Evolutionary conservation across 1,140 invertebrate species (phyloP), one percentile per base, ranked within the genome.

Genomic region (Zaprionus ghesquierei): DNA sequence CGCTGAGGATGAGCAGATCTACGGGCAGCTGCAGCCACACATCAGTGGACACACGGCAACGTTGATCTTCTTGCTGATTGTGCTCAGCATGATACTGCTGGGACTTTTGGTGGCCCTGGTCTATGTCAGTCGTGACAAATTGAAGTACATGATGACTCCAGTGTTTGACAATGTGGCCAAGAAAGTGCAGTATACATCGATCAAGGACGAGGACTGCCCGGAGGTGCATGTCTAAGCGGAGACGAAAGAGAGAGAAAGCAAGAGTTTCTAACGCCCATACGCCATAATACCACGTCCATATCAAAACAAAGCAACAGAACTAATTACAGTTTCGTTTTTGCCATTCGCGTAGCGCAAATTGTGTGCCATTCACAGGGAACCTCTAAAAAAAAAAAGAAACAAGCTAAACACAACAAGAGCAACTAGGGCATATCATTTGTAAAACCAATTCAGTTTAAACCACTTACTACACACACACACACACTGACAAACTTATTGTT

Each of bases 151-250:
- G 89, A 92, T 95, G 10, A 93, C 91, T n/a, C 95, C 95, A 1
- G 92, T 95, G 33, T 92, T 96, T 53, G 94, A 95, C 64, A 94
- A 93, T 65, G 93, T 95, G 33, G 93, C 94, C 29, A 94, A 95
- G 89, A 95, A 95, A 85, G 95, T 96, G 18, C 94, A 96, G 66
- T 96, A 96, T 75, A 96, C 95, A 3, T 95, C 95, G 18, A 96
- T 96, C 53, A 93, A 93, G 89, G 92, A 92, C 79, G 90, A 92
- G 62, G 92, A 93, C 61, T 92, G 91, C 62, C 84, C 92, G 50
- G 92, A 92, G 69, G 92, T 92, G 50, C 90, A 92, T 69, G 91
- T 92, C 49, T 92, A 91, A 75, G 58, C 12, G 8, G n/a, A 25
- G 25, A 5, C 41, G 9, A 8, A 13, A 25, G 22, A 31, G 27